Evolutionary conservation across 2,113 vertebrate genomes (phyloP), one percentile per base, ranked within the genome.

Genomic region (Parus major): DNA sequence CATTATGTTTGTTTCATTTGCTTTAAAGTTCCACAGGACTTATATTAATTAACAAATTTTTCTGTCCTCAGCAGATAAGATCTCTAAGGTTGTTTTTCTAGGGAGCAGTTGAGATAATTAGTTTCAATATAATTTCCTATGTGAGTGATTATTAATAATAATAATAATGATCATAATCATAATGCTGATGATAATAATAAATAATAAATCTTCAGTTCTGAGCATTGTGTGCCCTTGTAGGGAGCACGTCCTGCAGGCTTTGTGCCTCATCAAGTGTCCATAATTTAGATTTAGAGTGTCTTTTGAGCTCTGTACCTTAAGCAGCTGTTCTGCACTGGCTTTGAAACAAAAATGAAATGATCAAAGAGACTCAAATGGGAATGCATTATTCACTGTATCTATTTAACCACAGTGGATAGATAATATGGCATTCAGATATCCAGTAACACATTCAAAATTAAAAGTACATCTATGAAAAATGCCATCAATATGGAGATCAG

Each of bases 291-390:
- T 31, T 55, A 15, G 33, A 86, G 31, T 93, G 63, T 25, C 33
- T 93, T 94, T 90, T 70, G 63, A 94, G 60, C 55, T 90, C 87
- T 72, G 47, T 73, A 49, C 53, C 84, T 89, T 59, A 76, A 79
- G 70, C 65, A 82, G 36, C 66, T 92, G 20, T n/a, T 93, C 65
- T 77, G 53, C 82, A 57, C 53, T 78, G 69, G 50, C 36, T 80
- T 87, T 82, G 85, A 93, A 88, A 95, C 29, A 80, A 64, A 89
- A 92, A 25, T 53, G 53, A 61, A 72, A 82, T 57, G 2, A 76
- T 83, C 78, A 57, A 50, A 87, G 46, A 60, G 14, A 77, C 10
- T 60, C 19, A 66, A 66, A 56, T n/a, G 29, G 56, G 31, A 90
- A 63, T 69, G 35, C 17, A 49, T 87, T 77, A 77, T 69, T 55